Evolutionary conservation across 2,888 invertebrate species (phyloP).

Genomic region (Cosmopolites sordidus): DNA sequence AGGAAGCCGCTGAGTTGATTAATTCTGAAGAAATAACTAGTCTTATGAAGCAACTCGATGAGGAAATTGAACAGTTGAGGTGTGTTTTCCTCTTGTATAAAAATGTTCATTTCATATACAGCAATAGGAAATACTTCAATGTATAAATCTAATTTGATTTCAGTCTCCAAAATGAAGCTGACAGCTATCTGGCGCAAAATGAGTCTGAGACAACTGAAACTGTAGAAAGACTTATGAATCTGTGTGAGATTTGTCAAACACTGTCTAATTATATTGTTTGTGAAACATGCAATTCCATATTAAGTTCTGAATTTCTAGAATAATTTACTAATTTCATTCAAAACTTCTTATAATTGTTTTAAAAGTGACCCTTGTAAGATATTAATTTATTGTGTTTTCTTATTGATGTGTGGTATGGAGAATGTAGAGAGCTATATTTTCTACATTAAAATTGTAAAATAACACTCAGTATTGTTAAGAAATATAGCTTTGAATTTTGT

Average conservation of each 20-base stretch:
- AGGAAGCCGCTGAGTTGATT: conserved; percentile 30
- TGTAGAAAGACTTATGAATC: conserved; percentile 5
- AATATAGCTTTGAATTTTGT: too few relatives aligned
- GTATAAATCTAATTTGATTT: not conserved
- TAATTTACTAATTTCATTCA: too few relatives aligned
- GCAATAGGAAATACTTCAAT: not conserved
- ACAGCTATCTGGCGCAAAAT: conserved; percentile 1
- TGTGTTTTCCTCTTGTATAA: not conserved
- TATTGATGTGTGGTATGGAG: too few relatives aligned
- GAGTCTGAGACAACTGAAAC: conserved; percentile 3
- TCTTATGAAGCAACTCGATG: conserved; percentile 34
- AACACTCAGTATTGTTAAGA: too few relatives aligned
- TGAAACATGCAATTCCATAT: conserved; percentile 7
- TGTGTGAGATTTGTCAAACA: conserved; percentile 5
- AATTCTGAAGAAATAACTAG: conserved; percentile 33
- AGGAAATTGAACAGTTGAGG: conserved; percentile 30
- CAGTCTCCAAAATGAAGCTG: conserved; percentile 6
- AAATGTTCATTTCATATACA: too few relatives aligned
- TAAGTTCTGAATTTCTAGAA: conserved; percentile 5
- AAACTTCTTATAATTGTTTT: too few relatives aligned
- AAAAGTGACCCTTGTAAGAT: too few relatives aligned
- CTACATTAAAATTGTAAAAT: too few relatives aligned
- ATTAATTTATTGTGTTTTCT: too few relatives aligned
- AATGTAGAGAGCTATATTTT: too few relatives aligned
- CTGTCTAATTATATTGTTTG: conserved; percentile 3